Evolutionary conservation across 2,797 vertebrate species (phyloP), one percentile per base, ranked within the genome.

Genomic region (Poliocrania exsul): DNA sequence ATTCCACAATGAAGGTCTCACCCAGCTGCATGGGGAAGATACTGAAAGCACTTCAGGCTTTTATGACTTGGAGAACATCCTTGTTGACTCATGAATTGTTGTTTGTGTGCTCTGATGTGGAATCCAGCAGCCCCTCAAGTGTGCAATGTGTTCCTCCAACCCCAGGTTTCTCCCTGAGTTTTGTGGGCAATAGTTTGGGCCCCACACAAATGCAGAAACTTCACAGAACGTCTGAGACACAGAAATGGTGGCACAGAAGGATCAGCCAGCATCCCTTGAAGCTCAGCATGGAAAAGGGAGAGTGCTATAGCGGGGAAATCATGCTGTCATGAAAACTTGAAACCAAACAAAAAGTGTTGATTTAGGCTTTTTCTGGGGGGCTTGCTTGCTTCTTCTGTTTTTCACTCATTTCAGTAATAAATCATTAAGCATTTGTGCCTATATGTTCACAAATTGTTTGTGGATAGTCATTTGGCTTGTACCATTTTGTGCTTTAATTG

Each of bases 391-490:
- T 69, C 44, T 86, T 88, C 70, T 72, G 19, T 25, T 95, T 85
- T 87, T 81, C 4, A 54, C 40, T 84, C 69, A 11, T 74, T 92
- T 70, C 62, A 18, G 60, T 53, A 70, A 79, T 64, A 90, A 95
- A 71, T 81, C 61, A 66, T 93, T 79, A 92, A 86, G 70, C 70
- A 71, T 91, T 83, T 77, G 28, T 69, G 44, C 57, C 5, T 71
- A 11, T 67, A 49, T 46, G 24, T 72, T 89, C 80, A 81, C 80
- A 95, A 91, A 84, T 86, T 95, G 42, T 81, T 94, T 78, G 57
- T 90, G 80, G 40, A 61, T 79, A 95, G 86, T 75, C 60, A 51
- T 96, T 92, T 93, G 87, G 87, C 91, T 95, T 93, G 91, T 90
- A 92, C 77, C 26, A 54, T 73, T 93, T 81, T 75, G 49, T 92